phyloP scores from a whole-genome alignment of 1,140 invertebrate genomes.

The Microvelia longipes region DNA sequence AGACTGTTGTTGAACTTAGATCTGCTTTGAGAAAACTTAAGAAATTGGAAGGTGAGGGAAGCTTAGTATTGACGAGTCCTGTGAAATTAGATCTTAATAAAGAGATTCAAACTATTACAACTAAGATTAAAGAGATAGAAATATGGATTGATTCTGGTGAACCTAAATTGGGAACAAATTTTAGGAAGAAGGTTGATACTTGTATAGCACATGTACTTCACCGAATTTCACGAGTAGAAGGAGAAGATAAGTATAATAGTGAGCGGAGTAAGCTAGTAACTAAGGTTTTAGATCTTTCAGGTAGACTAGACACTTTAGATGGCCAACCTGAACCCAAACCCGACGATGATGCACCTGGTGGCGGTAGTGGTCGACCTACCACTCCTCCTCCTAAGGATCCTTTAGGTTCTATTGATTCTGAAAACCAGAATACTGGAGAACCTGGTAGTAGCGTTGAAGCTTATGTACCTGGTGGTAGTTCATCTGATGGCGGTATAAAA shows the following conservation, averaged over 20 bases:
- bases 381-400: no score
- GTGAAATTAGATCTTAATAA: not conserved
- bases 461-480: no score
- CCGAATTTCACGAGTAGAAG: not conserved
- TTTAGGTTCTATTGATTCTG: no score
- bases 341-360: no score
- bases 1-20: not conserved
- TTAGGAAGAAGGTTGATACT: not conserved
- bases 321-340: not conserved
- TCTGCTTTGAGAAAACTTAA: not conserved
- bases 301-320: not conserved
- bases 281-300: not conserved
- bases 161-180: not conserved
- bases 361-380: no score
- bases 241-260: not conserved
- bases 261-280: not conserved
- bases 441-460: no score
- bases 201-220: not conserved
- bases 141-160: not conserved
- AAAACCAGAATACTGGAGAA: no score
- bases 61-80: not conserved
- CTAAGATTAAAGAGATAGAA: not conserved
- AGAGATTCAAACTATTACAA: not conserved
- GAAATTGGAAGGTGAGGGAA: not conserved
- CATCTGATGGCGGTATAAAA: no score